Evolutionary conservation across 2,888 invertebrate species (phyloP).

Genomic region (Dynastes maya): DNA sequence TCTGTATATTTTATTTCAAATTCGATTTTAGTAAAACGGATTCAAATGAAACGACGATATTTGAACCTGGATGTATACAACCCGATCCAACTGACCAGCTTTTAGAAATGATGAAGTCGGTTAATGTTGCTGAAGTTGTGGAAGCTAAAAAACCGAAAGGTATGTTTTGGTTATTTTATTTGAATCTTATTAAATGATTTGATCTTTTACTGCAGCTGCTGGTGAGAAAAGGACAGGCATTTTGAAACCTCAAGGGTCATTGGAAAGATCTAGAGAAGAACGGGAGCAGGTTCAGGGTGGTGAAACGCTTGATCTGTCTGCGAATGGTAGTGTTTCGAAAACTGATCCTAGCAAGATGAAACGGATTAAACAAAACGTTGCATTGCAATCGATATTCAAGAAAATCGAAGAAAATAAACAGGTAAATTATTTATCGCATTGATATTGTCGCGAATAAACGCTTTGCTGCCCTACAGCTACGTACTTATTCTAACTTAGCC

Average conservation of each 20-base stretch:
- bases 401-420: slow-evolving; percentile 83
- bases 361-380: slow-evolving; percentile 82
- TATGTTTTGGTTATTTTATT: slow-evolving; percentile 47
- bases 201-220: neutral
- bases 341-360: slow-evolving; percentile 63
- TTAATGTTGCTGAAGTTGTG: slow-evolving; percentile 67
- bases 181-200: slow-evolving; percentile 8
- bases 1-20: too few species aligned
- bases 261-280: slow-evolving; percentile 79
- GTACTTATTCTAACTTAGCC: too few species aligned
- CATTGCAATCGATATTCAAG: slow-evolving; percentile 83
- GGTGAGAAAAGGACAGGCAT: slow-evolving; percentile 73
- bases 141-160: slow-evolving; percentile 59
- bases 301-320: slow-evolving; percentile 52
- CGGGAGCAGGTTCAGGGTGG: slow-evolving; percentile 67
- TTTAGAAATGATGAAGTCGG: slow-evolving; percentile 74
- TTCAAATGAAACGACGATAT: slow-evolving; percentile 63
- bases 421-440: slow-evolving; percentile 63
- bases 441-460: too few species aligned
- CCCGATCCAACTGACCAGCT: slow-evolving; percentile 72
- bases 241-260: slow-evolving; percentile 81
- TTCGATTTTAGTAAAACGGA: slow-evolving; percentile 38
- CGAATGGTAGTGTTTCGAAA: slow-evolving; percentile 39
- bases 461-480: too few species aligned
- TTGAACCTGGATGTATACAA: slow-evolving; percentile 69